These are phyloP conservation scores for Otolemur crassicaudatus DNA, from an alignment of 2,797 vertebrate genomes.

Conservation along the genomic window DNA sequence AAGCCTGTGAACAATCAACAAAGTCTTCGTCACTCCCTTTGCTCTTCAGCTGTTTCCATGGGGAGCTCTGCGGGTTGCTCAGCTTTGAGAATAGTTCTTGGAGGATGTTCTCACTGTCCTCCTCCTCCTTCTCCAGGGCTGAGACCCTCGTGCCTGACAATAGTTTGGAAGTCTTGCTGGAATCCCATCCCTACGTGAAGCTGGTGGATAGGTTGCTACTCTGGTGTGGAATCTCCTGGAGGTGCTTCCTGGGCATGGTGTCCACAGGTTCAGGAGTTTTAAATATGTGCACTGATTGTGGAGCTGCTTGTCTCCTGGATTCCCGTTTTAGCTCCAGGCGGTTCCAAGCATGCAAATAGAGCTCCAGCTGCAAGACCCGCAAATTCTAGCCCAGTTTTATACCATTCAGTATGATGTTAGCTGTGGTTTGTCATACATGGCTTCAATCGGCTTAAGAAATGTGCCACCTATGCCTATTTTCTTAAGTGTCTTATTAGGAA, in stretches of 20 bases:
- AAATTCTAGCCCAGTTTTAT: not conserved
- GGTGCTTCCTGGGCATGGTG: conserved; percentile 88
- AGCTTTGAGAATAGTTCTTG: conserved; percentile 89
- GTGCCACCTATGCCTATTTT: too few species aligned
- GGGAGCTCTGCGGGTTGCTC: conserved; percentile 84
- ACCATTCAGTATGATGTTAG: too few species aligned
- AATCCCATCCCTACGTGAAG: conserved; percentile 87
- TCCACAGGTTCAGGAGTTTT: not conserved
- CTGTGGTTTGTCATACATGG: too few species aligned
- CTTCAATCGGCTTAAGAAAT: too few species aligned
- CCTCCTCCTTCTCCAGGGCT: conserved; percentile 86
- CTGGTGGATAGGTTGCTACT: conserved; percentile 86
- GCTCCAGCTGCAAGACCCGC: not conserved
- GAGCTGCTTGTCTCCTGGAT: not conserved
- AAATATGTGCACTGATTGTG: conserved; percentile 64
- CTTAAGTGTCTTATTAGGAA: too few species aligned
- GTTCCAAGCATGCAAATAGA: not conserved
- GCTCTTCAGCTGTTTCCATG: conserved; percentile 88
- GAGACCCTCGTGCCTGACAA: conserved; percentile 84
- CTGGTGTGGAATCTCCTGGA: conserved; percentile 90
- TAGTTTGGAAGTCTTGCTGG: conserved; percentile 85
- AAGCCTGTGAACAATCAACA: conserved; percentile 89
- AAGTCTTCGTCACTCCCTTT: conserved; percentile 90
- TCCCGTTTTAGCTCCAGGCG: conserved; percentile 55
- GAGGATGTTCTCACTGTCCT: conserved; percentile 91